Conservation (phyloP, 2,888 invertebrate genomes). For the Cryptosula pallasiana region DNA sequence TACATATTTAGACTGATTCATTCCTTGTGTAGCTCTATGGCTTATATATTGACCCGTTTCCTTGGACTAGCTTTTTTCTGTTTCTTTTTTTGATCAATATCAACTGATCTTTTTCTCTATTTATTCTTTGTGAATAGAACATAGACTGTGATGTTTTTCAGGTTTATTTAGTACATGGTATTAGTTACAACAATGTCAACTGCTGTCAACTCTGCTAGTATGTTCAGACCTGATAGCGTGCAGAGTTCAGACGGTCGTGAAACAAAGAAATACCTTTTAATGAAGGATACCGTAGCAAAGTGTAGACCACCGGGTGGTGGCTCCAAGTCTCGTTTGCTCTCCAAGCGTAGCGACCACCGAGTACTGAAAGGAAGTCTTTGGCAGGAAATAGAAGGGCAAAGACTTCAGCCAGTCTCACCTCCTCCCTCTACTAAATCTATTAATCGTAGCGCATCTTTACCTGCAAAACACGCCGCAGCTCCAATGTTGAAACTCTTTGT, state of each 20-base stretch:
- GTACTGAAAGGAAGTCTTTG: slow-evolving; percentile 23
- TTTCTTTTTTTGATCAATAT: too few species aligned
- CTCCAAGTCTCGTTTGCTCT: background rate
- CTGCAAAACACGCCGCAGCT: background rate
- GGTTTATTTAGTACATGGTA: background rate
- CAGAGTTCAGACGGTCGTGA: slow-evolving; percentile 15
- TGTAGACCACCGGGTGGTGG: background rate
- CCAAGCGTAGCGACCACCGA: slow-evolving; percentile 5
- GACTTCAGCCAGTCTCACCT: background rate
- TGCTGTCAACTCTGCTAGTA: background rate
- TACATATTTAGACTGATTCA: too few species aligned
- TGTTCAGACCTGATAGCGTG: background rate
- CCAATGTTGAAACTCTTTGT: slow-evolving; percentile 1
- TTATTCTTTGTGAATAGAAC: too few species aligned
- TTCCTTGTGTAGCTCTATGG: too few species aligned
- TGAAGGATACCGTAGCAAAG: slow-evolving; percentile 18
- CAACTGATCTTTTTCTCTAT: too few species aligned
- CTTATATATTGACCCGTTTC: too few species aligned
- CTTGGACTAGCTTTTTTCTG: too few species aligned
- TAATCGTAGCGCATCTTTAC: background rate
- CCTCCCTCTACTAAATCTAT: background rate
- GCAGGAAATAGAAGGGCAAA: slow-evolving; percentile 3
- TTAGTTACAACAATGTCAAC: background rate
- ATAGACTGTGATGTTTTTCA: too few species aligned
- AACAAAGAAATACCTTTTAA: slow-evolving; percentile 15